Evolutionary conservation across 64 coral and sea anemone genomes (phyloP).

Genomic region (Stylophora pistillata): DNA sequence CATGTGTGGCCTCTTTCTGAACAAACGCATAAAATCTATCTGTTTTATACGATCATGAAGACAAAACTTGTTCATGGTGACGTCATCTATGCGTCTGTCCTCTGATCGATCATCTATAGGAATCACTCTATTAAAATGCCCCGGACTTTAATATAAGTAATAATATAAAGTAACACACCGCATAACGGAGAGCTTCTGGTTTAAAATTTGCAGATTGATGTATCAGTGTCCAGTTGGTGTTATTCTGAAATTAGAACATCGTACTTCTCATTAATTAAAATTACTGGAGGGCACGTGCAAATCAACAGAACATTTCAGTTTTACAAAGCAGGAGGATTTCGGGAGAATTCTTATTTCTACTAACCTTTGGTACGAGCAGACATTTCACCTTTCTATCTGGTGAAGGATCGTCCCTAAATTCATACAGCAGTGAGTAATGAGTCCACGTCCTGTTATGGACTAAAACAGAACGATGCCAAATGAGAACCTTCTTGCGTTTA

Average conservation of each 20-base stretch:
- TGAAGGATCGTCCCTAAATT: neutral
- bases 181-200: neutral
- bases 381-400: neutral
- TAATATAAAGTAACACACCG: neutral
- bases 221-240: neutral
- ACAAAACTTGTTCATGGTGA: too few species aligned
- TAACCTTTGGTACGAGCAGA: slow-evolving; percentile 28
- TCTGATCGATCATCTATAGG: too few species aligned
- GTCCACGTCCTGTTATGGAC: neutral
- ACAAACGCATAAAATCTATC: too few species aligned
- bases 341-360: neutral
- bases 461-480: neutral
- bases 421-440: slow-evolving; percentile 15
- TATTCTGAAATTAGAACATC: neutral
- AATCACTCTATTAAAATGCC: too few species aligned
- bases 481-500: too few species aligned
- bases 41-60: too few species aligned
- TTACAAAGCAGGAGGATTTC: neutral
- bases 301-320: neutral
- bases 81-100: too few species aligned
- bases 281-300: neutral
- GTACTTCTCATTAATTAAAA: neutral
- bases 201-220: neutral
- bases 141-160: too few species aligned
- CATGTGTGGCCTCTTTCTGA: too few species aligned